Conservation (phyloP, 92 coral and sea anemone species). For the Pocillopora meandrina region DNA sequence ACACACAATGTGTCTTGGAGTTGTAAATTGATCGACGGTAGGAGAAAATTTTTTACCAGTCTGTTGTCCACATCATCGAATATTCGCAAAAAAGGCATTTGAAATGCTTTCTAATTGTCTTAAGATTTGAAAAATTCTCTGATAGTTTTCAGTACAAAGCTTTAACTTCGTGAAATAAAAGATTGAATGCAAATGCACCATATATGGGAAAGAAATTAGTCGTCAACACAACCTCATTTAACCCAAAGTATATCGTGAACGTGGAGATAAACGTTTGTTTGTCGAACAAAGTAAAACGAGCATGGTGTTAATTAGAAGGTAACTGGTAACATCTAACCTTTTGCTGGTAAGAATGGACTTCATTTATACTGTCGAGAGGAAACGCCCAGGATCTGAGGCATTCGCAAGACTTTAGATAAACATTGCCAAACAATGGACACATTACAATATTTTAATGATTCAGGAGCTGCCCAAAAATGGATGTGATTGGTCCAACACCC, state of each 20-base stretch:
- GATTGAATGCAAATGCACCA: background rate
- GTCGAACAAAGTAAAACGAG: background rate
- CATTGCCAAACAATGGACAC: too few species aligned
- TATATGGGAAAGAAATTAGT: conserved; percentile 1
- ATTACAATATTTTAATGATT: too few species aligned
- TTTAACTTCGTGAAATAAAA: too few species aligned
- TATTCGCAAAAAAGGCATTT: background rate
- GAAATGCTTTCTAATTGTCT: background rate
- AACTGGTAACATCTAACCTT: background rate
- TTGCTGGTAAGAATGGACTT: background rate
- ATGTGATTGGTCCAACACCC: too few species aligned
- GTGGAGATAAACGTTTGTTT: conserved; percentile 21
- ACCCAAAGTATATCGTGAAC: background rate
- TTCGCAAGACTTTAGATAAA: too few species aligned
- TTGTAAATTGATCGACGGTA: background rate
- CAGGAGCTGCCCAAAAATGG: too few species aligned
- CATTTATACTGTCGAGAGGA: background rate
- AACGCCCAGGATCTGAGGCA: too few species aligned
- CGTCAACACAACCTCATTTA: background rate
- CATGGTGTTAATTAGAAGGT: conserved; percentile 28
- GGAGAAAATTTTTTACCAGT: background rate
- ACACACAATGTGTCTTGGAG: background rate
- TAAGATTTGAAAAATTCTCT: background rate
- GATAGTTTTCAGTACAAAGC: too few species aligned
- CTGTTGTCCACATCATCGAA: background rate